These are phyloP conservation scores for Latheticus oryzae DNA, from an alignment of 2,888 invertebrate species.

Conservation along the genomic window DNA sequence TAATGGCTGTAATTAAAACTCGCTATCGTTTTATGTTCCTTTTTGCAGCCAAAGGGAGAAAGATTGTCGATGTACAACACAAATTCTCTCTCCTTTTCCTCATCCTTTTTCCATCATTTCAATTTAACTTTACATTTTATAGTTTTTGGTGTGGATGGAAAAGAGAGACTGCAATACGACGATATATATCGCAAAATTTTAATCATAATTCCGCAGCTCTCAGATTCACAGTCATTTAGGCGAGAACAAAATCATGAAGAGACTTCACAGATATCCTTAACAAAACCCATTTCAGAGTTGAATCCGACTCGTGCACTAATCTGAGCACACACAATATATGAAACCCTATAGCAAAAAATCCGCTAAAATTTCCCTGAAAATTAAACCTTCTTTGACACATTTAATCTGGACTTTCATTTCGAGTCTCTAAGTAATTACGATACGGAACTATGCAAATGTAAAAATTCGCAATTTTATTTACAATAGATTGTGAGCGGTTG, in stretches of 20 bases:
- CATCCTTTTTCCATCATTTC: no score
- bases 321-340: slow-evolving; percentile 56
- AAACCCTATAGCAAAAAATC: slow-evolving; percentile 64
- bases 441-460: no score
- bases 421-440: slow-evolving; percentile 44
- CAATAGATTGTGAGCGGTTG: no score
- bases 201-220: slow-evolving; percentile 60
- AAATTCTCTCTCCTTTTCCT: slow-evolving; percentile 6
- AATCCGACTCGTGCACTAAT: slow-evolving; percentile 56
- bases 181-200: slow-evolving; percentile 47
- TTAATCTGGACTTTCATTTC: slow-evolving; percentile 58
- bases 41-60: slow-evolving; percentile 36
- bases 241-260: slow-evolving; percentile 61
- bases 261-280: slow-evolving; percentile 60
- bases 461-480: no score
- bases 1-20: slow-evolving; percentile 54
- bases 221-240: slow-evolving; percentile 62
- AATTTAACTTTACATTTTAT: slow-evolving; percentile 20
- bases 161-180: slow-evolving; percentile 17
- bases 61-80: slow-evolving; percentile 15
- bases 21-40: slow-evolving; percentile 33
- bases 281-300: slow-evolving; percentile 59
- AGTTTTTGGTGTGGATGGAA: slow-evolving; percentile 6
- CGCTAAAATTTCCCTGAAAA: slow-evolving; percentile 66
- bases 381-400: slow-evolving; percentile 66